A percentile compares a stretch with the other conserved stretches of the same genome.
phyloP scores from a whole-genome alignment of 1,140 invertebrate species.

The Drosophila ogumai region DNA sequence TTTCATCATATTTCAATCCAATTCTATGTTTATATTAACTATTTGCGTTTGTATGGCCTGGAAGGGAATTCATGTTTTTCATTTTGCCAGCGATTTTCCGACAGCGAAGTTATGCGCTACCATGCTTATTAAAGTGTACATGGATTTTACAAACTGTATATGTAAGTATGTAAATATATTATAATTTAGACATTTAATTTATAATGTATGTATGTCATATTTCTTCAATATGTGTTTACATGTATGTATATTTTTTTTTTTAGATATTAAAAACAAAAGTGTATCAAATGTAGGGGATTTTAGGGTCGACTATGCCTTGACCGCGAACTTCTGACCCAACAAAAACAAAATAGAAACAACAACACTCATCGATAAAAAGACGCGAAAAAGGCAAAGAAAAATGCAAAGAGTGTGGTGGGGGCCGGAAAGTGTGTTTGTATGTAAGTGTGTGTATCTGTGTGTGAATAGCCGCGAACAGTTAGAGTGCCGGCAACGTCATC shows the following conservation, averaged over 20 bases:
- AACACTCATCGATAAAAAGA: constrained; percentile 66
- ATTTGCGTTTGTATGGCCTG: neutral
- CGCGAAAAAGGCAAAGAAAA: constrained; percentile 58
- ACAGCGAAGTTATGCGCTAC: constrained; percentile 4
- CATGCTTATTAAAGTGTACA: neutral
- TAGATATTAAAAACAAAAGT: neutral
- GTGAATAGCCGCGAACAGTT: constrained; percentile 58
- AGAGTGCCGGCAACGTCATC: constrained; percentile 63
- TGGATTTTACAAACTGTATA: neutral
- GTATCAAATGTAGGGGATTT: constrained; percentile 29
- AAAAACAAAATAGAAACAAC: constrained; percentile 37
- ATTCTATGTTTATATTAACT: neutral
- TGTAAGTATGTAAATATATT: neutral
- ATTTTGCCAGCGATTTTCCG: constrained; percentile 5
- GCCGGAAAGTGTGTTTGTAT: neutral
- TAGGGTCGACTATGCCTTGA: constrained; percentile 33
- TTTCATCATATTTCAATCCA: neutral
- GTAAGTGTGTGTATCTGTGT: constrained; percentile 15
- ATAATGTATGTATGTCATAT: neutral
- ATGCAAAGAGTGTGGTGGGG: constrained; percentile 17
- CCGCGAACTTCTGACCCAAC: constrained; percentile 71
- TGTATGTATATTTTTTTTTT: neutral
- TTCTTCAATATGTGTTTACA: neutral
- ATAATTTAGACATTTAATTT: neutral
- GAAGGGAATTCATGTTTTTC: constrained; percentile 11